These are phyloP conservation scores for Borostomias antarcticus DNA, from an alignment of 2,797 vertebrate genomes.

Conservation along the genomic window DNA sequence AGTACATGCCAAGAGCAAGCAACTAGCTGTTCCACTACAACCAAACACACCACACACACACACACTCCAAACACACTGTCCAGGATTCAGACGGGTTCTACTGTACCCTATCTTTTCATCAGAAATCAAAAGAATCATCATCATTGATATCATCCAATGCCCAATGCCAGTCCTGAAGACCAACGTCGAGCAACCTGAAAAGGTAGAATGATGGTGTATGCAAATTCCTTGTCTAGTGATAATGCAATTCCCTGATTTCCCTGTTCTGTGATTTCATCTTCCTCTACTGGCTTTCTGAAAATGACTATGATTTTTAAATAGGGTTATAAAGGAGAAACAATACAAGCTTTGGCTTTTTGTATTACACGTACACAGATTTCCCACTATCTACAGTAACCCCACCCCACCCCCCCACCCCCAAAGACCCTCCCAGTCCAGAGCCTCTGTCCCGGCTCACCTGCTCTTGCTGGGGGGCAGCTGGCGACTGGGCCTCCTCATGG, in stretches of 20 bases:
- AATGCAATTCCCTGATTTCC: neutral
- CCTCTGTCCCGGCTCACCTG: conserved; percentile 79
- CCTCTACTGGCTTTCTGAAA: too few relatives aligned
- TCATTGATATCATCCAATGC: conserved; percentile 94
- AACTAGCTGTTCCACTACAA: neutral
- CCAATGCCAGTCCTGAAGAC: conserved; percentile 96
- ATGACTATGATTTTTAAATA: too few relatives aligned
- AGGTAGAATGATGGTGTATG: conserved; percentile 65
- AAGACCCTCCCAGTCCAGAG: neutral
- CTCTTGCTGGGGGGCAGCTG: conserved; percentile 94
- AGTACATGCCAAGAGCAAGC: neutral
- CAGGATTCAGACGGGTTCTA: conserved; percentile 57
- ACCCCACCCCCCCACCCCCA: too few relatives aligned
- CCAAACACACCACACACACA: conserved; percentile 6
- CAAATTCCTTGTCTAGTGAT: neutral
- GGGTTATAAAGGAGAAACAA: too few relatives aligned
- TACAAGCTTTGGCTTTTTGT: too few relatives aligned
- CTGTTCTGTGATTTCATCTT: neutral
- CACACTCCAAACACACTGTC: conserved; percentile 47
- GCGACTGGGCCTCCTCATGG: conserved; percentile 92
- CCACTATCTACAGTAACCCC: neutral
- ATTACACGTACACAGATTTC: too few relatives aligned
- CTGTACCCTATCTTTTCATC: conserved; percentile 75
- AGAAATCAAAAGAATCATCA: conserved; percentile 94
- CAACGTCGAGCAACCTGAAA: conserved; percentile 92